Evolutionary conservation across 2,888 invertebrate species (phyloP).

Genomic region (Pristionchus japonicus): DNA sequence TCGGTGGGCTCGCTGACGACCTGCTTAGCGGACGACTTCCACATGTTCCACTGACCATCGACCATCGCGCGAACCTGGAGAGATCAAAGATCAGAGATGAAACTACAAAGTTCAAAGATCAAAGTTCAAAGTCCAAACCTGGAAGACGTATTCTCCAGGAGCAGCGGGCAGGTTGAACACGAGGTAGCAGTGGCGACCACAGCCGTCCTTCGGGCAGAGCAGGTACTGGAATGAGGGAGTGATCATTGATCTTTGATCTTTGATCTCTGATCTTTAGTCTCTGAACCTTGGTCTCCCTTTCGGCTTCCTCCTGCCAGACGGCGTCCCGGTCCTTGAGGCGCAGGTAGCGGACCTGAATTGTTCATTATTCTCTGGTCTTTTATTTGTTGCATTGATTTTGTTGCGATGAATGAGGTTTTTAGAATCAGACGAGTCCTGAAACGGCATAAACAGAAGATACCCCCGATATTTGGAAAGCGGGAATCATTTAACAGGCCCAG

Average conservation of each 20-base stretch:
- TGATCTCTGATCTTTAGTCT: background rate
- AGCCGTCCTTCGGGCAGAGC: constrained; percentile 72
- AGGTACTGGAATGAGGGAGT: constrained; percentile 50
- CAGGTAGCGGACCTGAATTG: constrained; percentile 67
- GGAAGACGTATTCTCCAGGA: constrained; percentile 72
- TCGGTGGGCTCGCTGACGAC: constrained; percentile 66
- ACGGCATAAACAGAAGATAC: too few species aligned
- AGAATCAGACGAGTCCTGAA: too few species aligned
- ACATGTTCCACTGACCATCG: constrained; percentile 72
- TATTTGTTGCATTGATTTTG: background rate
- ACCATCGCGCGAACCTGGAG: constrained; percentile 71
- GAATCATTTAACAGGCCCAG: too few species aligned
- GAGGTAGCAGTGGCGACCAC: constrained; percentile 74
- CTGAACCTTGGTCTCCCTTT: constrained; percentile 58
- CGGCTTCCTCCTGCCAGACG: constrained; percentile 69
- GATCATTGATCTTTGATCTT: background rate
- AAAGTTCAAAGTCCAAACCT: constrained; percentile 54
- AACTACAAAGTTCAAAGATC: background rate
- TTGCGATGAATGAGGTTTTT: too few species aligned
- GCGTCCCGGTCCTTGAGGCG: constrained; percentile 64
- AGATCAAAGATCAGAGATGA: background rate
- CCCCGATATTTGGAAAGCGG: too few species aligned
- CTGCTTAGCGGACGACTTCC: constrained; percentile 72
- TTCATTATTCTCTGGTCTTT: background rate
- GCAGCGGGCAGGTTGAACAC: constrained; percentile 73